phyloP scores from a whole-genome alignment of 1,140 invertebrate species.

The Diploscapter pachys region DNA sequence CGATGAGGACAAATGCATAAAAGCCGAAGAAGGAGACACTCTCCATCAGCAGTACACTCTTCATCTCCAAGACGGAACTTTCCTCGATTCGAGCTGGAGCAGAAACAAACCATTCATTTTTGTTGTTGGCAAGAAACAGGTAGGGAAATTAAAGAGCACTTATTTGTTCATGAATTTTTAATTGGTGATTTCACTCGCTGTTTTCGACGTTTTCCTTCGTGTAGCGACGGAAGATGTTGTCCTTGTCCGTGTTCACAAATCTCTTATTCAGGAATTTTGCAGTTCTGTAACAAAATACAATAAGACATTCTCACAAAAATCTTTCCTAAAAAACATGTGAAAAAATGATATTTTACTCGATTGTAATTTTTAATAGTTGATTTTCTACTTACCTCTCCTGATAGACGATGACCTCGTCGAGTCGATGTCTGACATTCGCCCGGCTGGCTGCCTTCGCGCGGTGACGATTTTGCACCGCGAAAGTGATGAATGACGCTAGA shows the following conservation, averaged over 20 bases:
- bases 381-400: too few species aligned
- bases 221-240: constrained; percentile 26
- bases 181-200: not conserved
- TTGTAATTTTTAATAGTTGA: too few species aligned
- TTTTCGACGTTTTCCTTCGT: not conserved
- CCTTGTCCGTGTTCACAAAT: constrained; percentile 3
- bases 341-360: too few species aligned
- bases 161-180: constrained; percentile 31
- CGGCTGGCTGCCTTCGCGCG: too few species aligned
- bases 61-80: constrained; percentile 61
- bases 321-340: too few species aligned
- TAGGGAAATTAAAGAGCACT: constrained; percentile 42
- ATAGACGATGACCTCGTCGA: too few species aligned
- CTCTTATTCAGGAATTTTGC: constrained; percentile 28
- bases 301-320: too few species aligned
- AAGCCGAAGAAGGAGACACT: constrained; percentile 41
- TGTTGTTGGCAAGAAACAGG: constrained; percentile 62
- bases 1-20: constrained; percentile 39
- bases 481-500: too few species aligned
- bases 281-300: too few species aligned
- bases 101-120: constrained; percentile 63
- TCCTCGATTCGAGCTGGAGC: constrained; percentile 63
- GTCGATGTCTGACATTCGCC: too few species aligned
- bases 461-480: too few species aligned
- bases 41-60: constrained; percentile 55